Base-by-base conservation (phyloP, 2,888 invertebrate species). In the Drosophila mettleri region DNA sequence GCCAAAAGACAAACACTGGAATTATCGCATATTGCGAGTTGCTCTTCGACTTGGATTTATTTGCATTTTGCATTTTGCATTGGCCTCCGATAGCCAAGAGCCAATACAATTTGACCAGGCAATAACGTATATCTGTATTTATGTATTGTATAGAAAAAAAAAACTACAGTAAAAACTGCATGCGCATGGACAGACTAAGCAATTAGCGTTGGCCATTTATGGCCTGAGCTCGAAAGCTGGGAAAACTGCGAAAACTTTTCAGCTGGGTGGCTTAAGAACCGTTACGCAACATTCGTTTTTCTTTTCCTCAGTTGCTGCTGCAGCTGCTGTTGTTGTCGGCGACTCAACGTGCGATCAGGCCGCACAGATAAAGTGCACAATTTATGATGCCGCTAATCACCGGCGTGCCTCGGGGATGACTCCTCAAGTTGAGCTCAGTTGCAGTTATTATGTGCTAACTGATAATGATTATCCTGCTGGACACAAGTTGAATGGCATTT, bases 391-490 rank as follows among this genome's bases (percentile, higher is more conserved):
- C 54, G 80, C 80, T 76, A 76, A 76, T 76, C 80, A 79, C 60
- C 76, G 51, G 38, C 59, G 49, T 58, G 79, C 80, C 79, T 69
- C 67, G 69, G 75, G 75, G 79, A 78, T 75, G 79, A 78, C 54
- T 64, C 60, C 55, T 69, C 75, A 64, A 49, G 48, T 69, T 75
- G 64, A 59, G 51, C 75, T 49, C 69, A 45, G 43, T 74, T 62
- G 74, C 75, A 69, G 75, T 78, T 75, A 85, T 85, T 88, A 81
- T 81, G 81, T 81, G 81, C 71, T 81, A 87, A 81, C 86, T 86
- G 88, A 86, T 84, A 82, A 74, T 81, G 71, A 82, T 88, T 87
- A 87, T 87, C 83, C 81, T 74, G 68, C 57, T 62, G 16, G 39
- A n/a, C 24, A 9, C 24, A 29, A 65, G 57, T 27, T 51, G 57